A percentile compares a stretch with the other conserved stretches of the same genome.
These are phyloP conservation scores for Enteromius paludinosus DNA, from an alignment of 2,797 vertebrate species.

Conservation along the genomic window DNA sequence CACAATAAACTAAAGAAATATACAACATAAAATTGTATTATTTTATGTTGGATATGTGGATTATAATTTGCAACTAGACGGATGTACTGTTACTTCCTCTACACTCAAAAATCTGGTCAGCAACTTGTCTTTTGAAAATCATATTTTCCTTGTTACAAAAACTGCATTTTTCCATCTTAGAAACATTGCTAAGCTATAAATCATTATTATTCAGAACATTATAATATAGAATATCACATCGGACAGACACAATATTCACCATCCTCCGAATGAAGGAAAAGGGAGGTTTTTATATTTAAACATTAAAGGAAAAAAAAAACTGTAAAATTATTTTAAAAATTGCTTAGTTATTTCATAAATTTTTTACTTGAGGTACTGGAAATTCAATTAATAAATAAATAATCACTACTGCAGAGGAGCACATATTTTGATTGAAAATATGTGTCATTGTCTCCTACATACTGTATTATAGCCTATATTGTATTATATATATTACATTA, in stretches of 20 bases:
- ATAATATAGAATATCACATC: neutral
- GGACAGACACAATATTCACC: neutral
- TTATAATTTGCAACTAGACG: no score
- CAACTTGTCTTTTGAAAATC: no score
- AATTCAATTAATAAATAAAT: neutral
- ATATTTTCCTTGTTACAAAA: no score
- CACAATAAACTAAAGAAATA: neutral
- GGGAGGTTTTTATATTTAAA: neutral
- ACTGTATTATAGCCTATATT: no score
- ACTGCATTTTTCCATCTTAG: no score
- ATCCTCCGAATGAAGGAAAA: neutral
- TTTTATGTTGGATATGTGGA: no score
- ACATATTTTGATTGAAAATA: neutral
- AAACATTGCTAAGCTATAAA: no score
- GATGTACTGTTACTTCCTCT: no score
- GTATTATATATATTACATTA: neutral
- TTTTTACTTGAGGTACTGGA: neutral
- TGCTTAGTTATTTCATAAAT: neutral
- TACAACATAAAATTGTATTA: neutral
- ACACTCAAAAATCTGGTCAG: no score
- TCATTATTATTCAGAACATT: neutral
- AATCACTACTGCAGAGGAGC: neutral
- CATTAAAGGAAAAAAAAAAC: neutral
- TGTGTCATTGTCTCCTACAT: no score
- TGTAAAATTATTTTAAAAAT: neutral